These are phyloP conservation scores for Epizoanthus illoricatus DNA, from an alignment of 92 coral and sea anemone species.

Conservation along the genomic window DNA sequence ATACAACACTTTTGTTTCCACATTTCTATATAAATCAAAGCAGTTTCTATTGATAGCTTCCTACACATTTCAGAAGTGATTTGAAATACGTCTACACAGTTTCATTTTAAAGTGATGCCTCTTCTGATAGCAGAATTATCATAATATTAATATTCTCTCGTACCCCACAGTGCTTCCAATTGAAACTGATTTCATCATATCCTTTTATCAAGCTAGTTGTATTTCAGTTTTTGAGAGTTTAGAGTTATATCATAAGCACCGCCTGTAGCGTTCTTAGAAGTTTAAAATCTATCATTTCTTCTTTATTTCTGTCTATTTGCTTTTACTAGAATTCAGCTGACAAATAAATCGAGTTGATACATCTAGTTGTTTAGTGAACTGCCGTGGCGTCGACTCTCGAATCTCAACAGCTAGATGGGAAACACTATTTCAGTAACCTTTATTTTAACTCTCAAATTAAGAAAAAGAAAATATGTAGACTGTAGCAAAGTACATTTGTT, in stretches of 20 bases:
- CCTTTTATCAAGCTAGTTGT: constrained; percentile 8
- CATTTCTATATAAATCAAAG: neutral
- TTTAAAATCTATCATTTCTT: no score
- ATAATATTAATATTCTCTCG: neutral
- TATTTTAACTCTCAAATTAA: neutral
- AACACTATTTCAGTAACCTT: neutral
- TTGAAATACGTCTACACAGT: constrained; percentile 6
- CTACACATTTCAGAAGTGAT: constrained; percentile 17
- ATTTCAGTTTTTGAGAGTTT: neutral
- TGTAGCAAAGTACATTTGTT: neutral
- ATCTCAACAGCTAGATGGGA: no score
- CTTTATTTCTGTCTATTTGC: no score
- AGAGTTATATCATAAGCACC: neutral
- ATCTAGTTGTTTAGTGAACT: no score
- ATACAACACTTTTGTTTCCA: neutral
- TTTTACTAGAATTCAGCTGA: no score
- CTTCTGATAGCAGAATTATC: neutral
- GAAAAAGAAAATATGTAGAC: neutral
- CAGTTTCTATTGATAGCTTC: neutral
- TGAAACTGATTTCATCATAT: neutral
- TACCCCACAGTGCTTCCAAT: constrained; percentile 1
- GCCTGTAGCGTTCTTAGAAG: no score
- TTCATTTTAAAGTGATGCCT: neutral
- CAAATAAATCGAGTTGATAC: no score
- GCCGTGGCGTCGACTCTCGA: no score